Percentiles rank a stretch among this genome's conserved stretches.
Evolutionary conservation across 2,113 vertebrate species (phyloP).

Genomic region (Sterrhoptilus dennistouni): DNA sequence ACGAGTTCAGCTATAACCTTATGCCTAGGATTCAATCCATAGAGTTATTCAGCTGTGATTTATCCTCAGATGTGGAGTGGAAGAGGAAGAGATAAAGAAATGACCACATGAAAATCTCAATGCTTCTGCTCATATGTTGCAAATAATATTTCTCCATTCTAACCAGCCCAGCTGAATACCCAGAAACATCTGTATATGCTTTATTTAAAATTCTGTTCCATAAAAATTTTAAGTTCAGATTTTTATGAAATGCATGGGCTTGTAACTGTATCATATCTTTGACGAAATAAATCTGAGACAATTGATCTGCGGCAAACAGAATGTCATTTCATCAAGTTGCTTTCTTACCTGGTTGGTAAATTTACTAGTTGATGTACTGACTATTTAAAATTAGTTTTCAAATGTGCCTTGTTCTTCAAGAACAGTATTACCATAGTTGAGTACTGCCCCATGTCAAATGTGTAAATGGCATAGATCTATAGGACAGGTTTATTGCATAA

Average conservation of each 20-base stretch:
- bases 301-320: neutral
- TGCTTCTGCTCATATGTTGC: neutral
- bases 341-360: neutral
- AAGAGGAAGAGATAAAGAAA: neutral
- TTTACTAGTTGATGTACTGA: neutral
- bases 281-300: slow-evolving; percentile 31
- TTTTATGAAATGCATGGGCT: slow-evolving; percentile 25
- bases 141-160: neutral
- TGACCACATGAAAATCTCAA: neutral
- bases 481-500: neutral
- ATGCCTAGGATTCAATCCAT: neutral
- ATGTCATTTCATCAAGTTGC: neutral
- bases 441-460: neutral
- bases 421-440: neutral
- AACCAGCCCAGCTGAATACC: neutral
- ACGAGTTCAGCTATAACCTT: neutral
- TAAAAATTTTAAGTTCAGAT: neutral
- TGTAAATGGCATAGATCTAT: neutral
- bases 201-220: slow-evolving; percentile 11
- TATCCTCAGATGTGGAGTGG: neutral
- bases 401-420: neutral
- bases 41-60: neutral
- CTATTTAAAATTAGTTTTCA: neutral
- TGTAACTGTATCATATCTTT: slow-evolving; percentile 23
- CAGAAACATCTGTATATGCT: neutral